Conservation (phyloP, 2,888 invertebrate species). For the Sialis fuliginosa region DNA sequence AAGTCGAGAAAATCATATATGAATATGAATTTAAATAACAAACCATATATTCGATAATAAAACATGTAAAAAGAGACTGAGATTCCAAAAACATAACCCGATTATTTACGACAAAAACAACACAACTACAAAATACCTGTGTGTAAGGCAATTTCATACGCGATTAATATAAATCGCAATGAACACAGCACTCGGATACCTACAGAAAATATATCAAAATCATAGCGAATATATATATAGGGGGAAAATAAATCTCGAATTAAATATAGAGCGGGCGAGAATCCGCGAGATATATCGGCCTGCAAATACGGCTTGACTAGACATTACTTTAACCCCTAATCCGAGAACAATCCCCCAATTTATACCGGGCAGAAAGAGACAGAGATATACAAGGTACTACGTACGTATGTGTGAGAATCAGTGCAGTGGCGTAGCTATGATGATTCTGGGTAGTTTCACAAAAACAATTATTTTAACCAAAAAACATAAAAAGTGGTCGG, state of each 20-base stretch:
- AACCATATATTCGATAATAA: not conserved
- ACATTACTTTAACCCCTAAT: slow-evolving; percentile 27
- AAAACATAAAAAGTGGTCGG: too few species aligned
- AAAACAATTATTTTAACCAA: too few species aligned
- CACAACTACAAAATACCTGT: not conserved
- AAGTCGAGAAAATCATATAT: too few species aligned
- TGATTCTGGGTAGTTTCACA: too few species aligned
- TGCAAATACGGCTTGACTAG: slow-evolving; percentile 26
- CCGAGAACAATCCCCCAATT: slow-evolving; percentile 28
- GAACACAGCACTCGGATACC: not conserved
- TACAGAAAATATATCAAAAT: not conserved
- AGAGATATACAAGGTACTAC: too few species aligned
- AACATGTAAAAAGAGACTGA: not conserved
- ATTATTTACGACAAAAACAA: not conserved
- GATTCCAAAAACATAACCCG: not conserved
- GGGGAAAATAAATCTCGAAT: slow-evolving; percentile 24
- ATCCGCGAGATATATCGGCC: slow-evolving; percentile 24
- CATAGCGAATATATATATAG: not conserved
- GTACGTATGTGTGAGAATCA: too few species aligned
- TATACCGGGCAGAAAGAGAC: slow-evolving; percentile 17
- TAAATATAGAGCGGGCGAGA: slow-evolving; percentile 24
- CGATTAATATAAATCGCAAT: not conserved
- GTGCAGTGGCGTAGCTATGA: too few species aligned
- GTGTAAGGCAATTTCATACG: not conserved
- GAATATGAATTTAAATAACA: not conserved